Evolutionary conservation across 2,113 vertebrate genomes (phyloP).

Genomic region (Macrotus californicus): DNA sequence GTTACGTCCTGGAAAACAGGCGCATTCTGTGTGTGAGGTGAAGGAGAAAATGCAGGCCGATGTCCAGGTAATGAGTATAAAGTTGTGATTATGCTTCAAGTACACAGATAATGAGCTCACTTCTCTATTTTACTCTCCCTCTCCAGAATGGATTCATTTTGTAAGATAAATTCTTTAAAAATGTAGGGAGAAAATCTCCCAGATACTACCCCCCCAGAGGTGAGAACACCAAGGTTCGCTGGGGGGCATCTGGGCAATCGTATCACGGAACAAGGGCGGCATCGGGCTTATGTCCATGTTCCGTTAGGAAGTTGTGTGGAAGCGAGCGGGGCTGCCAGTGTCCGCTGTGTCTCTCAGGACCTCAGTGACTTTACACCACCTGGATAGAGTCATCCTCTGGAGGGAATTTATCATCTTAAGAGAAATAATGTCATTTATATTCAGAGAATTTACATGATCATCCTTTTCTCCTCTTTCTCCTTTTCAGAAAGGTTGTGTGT

Average conservation of each 20-base stretch:
- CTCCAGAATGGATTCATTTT: not conserved
- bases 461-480: not conserved
- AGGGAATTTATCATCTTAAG: not conserved
- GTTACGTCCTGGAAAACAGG: not conserved
- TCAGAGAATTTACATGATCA: not conserved
- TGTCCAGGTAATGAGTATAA: not conserved
- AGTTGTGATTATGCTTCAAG: conserved; percentile 11
- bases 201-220: not conserved
- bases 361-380: not conserved
- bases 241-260: not conserved
- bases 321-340: not conserved
- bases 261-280: not conserved
- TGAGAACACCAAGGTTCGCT: not conserved
- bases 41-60: not conserved
- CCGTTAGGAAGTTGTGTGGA: not conserved
- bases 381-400: not conserved
- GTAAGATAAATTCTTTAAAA: not conserved
- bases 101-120: not conserved
- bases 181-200: not conserved
- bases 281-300: not conserved
- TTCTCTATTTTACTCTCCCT: not conserved
- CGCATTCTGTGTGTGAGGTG: not conserved
- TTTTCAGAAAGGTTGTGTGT: not conserved
- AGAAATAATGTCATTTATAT: not conserved
- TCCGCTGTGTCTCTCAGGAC: not conserved